These are phyloP conservation scores for Sorex fumeus DNA, from an alignment of 2,113 vertebrate genomes.

Conservation along the genomic window DNA sequence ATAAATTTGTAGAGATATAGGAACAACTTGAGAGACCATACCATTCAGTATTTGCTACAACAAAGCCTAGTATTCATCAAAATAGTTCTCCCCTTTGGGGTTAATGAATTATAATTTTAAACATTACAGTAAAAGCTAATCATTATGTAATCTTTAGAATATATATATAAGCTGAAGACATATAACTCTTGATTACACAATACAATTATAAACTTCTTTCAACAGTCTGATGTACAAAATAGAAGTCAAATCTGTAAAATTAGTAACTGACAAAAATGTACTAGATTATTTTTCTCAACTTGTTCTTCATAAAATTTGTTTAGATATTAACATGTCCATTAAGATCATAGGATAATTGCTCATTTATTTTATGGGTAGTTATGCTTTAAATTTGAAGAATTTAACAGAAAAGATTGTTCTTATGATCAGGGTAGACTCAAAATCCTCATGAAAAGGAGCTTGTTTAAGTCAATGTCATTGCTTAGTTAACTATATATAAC, in stretches of 20 bases:
- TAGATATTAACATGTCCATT: neutral
- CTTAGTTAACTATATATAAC: neutral
- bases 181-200: neutral
- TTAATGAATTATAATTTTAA: neutral
- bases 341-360: neutral
- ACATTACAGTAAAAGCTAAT: neutral
- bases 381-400: conserved; percentile 19
- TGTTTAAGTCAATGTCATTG: neutral
- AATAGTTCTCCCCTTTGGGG: neutral
- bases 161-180: neutral
- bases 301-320: conserved; percentile 12
- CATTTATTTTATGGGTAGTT: conserved; percentile 26
- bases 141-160: neutral
- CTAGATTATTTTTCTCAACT: neutral
- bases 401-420: conserved; percentile 2
- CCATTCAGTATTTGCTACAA: neutral
- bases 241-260: conserved; percentile 8
- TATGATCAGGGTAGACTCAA: neutral
- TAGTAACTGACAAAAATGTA: conserved; percentile 4
- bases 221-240: neutral
- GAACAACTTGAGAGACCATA: neutral
- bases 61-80: neutral
- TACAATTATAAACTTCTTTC: neutral
- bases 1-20: neutral
- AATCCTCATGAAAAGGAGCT: neutral